Evolutionary conservation across 1,140 invertebrate genomes (phyloP).

Genomic region (Panagrolaimus sp.): DNA sequence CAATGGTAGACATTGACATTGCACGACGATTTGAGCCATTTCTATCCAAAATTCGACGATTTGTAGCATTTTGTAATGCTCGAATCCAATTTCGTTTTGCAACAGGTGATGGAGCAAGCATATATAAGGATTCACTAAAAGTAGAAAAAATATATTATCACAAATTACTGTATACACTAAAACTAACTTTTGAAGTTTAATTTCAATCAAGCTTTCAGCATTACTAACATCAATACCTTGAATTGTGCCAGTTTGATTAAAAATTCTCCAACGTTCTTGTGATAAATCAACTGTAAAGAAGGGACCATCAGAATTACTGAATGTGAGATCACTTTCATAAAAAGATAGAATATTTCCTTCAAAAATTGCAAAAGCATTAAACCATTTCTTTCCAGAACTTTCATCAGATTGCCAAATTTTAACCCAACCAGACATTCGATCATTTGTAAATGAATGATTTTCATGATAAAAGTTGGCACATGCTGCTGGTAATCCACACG

Average conservation of each 20-base stretch:
- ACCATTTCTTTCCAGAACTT: background rate
- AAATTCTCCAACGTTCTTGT: background rate
- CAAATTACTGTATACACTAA: background rate
- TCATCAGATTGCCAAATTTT: background rate
- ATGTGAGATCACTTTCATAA: background rate
- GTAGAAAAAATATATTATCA: background rate
- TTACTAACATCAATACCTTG: background rate
- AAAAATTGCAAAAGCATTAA: background rate
- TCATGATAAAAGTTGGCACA: constrained; percentile 22
- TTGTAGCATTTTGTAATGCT: constrained; percentile 1
- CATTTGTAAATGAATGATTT: background rate
- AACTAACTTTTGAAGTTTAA: background rate
- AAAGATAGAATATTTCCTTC: background rate
- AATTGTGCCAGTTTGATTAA: background rate
- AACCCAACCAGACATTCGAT: background rate
- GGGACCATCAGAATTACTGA: background rate
- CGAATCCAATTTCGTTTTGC: background rate
- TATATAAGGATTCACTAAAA: background rate
- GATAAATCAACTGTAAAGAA: constrained; percentile 1
- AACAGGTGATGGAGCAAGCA: background rate
- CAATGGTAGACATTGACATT: background rate
- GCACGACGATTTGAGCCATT: background rate
- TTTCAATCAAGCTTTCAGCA: constrained; percentile 1
- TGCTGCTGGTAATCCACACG: constrained; percentile 17
- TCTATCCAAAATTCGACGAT: constrained; percentile 3